Evolutionary conservation across 2,113 vertebrate genomes (phyloP), one percentile per base, ranked within the genome.

Genomic region (Prolemur simus): DNA sequence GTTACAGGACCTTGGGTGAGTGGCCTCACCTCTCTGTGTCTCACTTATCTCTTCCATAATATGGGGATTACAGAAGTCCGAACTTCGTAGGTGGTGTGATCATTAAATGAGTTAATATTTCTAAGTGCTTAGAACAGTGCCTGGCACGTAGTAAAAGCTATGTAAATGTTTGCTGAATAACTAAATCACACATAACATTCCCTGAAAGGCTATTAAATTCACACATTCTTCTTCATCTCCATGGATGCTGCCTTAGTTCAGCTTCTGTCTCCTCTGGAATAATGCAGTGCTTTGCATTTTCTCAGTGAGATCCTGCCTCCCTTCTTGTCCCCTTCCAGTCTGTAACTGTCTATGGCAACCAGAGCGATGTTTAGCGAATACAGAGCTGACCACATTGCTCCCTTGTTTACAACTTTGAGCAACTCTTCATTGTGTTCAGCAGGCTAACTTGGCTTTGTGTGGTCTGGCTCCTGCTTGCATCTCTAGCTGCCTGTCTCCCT

Each of bases 61-160:
- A 39, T 42, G 58, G 13, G 10, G 56, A 64, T 84, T 20, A 47
- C 63, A 52, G 17, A 68, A 52, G 17, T 73, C 29, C 10, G 20
- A 52, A 39, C 8, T 58, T 86, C 34, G 14, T 23, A 63, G 32
- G 3, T 73, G 23, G 49, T 82, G 12, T 82, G 32, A 86, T 94
- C 42, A 84, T 90, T 92, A 92, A 78, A 60, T 66, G 54, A 84
- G 27, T 84, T 96, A 83, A 76, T 92, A 86, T 88, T 92, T 94
- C 15, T 54, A 81, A 94, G 66, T 90, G 21, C n/a, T 95, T 92
- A 84, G 54, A 89, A 68, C 14, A 52, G 74, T 58, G 37, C 56
- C 91, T 96, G 69, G 39, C 20, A 32, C 32, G 73, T 56, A 78
- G 81, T 47, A 77, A 95, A 94, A 82, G 34, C 21, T 66, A 88